phyloP scores from a whole-genome alignment of 2,797 vertebrate genomes.

The Peromyscus aztecus region DNA sequence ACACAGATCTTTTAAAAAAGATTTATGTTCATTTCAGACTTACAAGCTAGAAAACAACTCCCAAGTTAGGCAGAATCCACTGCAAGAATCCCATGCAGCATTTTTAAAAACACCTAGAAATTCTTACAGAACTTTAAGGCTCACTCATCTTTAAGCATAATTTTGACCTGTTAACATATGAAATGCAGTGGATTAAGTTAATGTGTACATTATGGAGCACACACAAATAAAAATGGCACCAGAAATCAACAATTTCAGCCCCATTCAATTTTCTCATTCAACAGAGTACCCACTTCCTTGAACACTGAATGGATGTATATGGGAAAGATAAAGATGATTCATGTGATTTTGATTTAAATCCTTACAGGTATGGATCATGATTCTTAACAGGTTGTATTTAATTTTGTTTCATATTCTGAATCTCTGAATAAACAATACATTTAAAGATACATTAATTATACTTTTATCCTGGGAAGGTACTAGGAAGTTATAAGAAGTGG shows the following conservation, averaged over 20 bases:
- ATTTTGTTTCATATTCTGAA: slow-evolving; percentile 50
- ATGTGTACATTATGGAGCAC: not conserved
- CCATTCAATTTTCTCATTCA: not conserved
- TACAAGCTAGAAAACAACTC: slow-evolving; percentile 57
- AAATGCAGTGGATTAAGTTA: not conserved
- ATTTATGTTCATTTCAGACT: slow-evolving; percentile 55
- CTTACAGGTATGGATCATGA: not conserved
- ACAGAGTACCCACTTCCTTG: not conserved
- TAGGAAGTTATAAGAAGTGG: not conserved
- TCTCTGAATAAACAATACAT: slow-evolving; percentile 31
- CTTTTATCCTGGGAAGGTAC: slow-evolving; percentile 43
- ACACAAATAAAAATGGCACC: not conserved
- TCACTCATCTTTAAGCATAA: slow-evolving; percentile 17
- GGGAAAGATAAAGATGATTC: slow-evolving; percentile 4
- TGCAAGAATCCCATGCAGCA: slow-evolving; percentile 30
- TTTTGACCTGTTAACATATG: not conserved
- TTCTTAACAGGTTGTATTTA: slow-evolving; percentile 32
- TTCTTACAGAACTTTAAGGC: slow-evolving; percentile 15
- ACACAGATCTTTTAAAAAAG: slow-evolving; percentile 56
- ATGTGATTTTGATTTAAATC: slow-evolving; percentile 31
- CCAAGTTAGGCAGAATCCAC: slow-evolving; percentile 12
- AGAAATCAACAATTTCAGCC: slow-evolving; percentile 18
- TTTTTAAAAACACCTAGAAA: slow-evolving; percentile 59
- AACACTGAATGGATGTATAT: not conserved
- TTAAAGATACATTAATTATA: slow-evolving; percentile 49